Conservation (phyloP, 2,888 invertebrate genomes). For the Drosophila limbata region DNA sequence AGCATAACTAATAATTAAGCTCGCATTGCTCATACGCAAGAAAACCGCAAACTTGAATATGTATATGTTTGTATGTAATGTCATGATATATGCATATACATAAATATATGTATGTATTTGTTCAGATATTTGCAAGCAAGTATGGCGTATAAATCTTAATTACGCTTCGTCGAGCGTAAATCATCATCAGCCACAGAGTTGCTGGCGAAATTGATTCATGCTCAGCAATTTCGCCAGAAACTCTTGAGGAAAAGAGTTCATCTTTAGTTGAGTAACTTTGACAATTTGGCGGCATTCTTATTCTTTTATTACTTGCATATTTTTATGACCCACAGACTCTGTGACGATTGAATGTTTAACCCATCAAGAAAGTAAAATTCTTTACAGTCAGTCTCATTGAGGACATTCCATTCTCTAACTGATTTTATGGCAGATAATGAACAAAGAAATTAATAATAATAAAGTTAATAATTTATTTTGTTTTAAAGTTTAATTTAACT, state of each 20-base stretch:
- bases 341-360: slow-evolving; percentile 52
- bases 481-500: no score
- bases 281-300: slow-evolving; percentile 58
- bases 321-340: slow-evolving; percentile 64
- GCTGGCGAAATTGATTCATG: slow-evolving; percentile 70
- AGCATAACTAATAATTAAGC: slow-evolving; percentile 78
- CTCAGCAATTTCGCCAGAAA: slow-evolving; percentile 48
- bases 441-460: slow-evolving; percentile 34
- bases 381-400: slow-evolving; percentile 18
- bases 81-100: slow-evolving; percentile 12
- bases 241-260: slow-evolving; percentile 24
- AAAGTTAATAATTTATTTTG: not conserved
- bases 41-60: slow-evolving; percentile 36
- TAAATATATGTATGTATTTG: slow-evolving; percentile 8
- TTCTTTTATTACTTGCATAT: slow-evolving; percentile 19
- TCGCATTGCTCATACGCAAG: slow-evolving; percentile 45
- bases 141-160: slow-evolving; percentile 76
- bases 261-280: slow-evolving; percentile 48
- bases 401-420: slow-evolving; percentile 34
- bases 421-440: slow-evolving; percentile 48
- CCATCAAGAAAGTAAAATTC: slow-evolving; percentile 35
- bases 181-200: slow-evolving; percentile 72
- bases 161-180: slow-evolving; percentile 80
- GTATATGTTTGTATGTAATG: slow-evolving; percentile 16
- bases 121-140: slow-evolving; percentile 53